phyloP scores from a whole-genome alignment of 2,888 invertebrate species.

The Sussaba pulchella region DNA sequence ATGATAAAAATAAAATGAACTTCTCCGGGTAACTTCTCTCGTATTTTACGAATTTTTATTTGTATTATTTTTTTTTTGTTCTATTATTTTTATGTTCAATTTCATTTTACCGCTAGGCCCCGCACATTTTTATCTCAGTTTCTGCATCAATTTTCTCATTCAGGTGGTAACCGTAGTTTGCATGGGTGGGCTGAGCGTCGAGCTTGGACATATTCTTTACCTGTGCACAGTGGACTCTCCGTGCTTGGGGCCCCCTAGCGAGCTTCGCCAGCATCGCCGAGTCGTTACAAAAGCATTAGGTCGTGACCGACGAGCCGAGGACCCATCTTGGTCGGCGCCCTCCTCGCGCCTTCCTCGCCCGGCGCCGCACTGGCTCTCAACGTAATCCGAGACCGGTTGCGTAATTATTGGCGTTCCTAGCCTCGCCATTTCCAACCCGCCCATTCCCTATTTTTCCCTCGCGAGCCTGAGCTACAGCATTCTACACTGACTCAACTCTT shows the following conservation, averaged over 20 bases:
- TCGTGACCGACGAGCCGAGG: constrained; percentile 47
- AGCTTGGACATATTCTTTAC: not conserved
- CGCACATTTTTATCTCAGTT: constrained; percentile 57
- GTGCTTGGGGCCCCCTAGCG: constrained; percentile 12
- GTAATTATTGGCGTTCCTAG: constrained; percentile 60
- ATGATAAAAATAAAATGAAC: constrained; percentile 42
- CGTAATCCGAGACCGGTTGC: constrained; percentile 58
- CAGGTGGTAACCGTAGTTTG: constrained; percentile 23
- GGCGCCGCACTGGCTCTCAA: constrained; percentile 16
- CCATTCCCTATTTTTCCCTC: constrained; percentile 38
- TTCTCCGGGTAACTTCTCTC: constrained; percentile 32
- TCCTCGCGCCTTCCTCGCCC: not conserved
- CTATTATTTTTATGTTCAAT: constrained; percentile 40
- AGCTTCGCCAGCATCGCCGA: constrained; percentile 12
- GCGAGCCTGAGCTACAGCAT: too few relatives aligned
- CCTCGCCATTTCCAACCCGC: constrained; percentile 43
- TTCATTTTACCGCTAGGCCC: constrained; percentile 37
- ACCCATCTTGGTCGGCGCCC: constrained; percentile 31
- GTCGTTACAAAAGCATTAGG: constrained; percentile 62
- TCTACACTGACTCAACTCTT: too few relatives aligned
- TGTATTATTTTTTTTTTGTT: too few relatives aligned
- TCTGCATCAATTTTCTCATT: constrained; percentile 43
- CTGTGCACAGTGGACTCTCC: constrained; percentile 13
- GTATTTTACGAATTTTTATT: too few relatives aligned
- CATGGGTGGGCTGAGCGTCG: constrained; percentile 10